Evolutionary conservation across 64 coral and sea anemone genomes (phyloP).

Genomic region (Astreopora myriophthalma): DNA sequence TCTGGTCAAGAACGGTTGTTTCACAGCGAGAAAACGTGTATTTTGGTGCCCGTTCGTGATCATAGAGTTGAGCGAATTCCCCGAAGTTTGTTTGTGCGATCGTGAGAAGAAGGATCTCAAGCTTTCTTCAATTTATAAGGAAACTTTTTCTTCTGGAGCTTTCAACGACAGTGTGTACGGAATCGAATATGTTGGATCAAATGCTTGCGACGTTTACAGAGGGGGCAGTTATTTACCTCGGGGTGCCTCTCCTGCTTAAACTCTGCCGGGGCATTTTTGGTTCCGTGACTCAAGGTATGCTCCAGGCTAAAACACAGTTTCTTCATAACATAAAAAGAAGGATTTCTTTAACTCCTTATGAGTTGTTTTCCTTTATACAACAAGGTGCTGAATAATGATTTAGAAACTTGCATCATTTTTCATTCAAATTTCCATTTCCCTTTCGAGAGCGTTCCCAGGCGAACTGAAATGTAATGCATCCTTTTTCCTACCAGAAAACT

Average conservation of each 20-base stretch:
- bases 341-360: not conserved
- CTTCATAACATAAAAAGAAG: not conserved
- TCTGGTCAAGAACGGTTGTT: not conserved
- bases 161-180: not conserved
- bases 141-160: not conserved
- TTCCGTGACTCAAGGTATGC: not conserved
- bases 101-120: not conserved
- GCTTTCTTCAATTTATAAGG: not conserved
- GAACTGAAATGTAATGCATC: too few relatives aligned
- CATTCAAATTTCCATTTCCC: too few relatives aligned
- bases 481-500: too few relatives aligned
- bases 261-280: not conserved
- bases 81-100: not conserved
- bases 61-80: not conserved
- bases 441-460: too few relatives aligned
- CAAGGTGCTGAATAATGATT: too few relatives aligned
- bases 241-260: not conserved
- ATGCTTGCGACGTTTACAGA: not conserved
- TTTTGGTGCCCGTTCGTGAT: not conserved
- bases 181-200: slow-evolving; percentile 13
- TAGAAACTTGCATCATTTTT: too few relatives aligned
- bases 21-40: not conserved
- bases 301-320: not conserved
- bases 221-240: slow-evolving; percentile 16
- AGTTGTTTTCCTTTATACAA: too few relatives aligned